Evolutionary conservation across 1,140 invertebrate species (phyloP).

Genomic region (Conus ventricosus): DNA sequence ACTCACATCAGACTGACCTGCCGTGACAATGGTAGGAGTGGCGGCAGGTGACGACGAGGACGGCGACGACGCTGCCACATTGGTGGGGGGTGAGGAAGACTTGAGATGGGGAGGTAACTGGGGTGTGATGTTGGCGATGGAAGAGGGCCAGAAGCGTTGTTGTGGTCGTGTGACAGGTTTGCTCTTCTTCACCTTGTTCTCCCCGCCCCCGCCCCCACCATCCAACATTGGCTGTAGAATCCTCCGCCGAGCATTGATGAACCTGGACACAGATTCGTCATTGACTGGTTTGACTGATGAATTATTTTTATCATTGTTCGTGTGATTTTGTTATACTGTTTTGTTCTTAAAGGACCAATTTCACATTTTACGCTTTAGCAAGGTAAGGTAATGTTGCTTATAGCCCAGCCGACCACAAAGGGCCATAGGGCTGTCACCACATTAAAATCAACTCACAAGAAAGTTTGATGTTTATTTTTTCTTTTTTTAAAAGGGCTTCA

Average conservation of each 20-base stretch:
- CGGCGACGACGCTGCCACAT: not conserved
- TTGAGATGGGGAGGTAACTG: conserved; percentile 51
- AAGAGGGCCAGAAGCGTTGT: conserved; percentile 79
- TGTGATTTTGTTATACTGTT: too few species aligned
- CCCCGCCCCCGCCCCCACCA: conserved; percentile 58
- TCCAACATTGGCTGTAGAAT: conserved; percentile 90
- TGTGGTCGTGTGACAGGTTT: conserved; percentile 74
- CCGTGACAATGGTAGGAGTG: not conserved
- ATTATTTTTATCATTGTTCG: too few species aligned
- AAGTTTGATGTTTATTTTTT: too few species aligned
- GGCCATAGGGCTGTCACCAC: too few species aligned
- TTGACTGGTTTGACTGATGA: too few species aligned
- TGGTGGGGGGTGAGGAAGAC: not conserved
- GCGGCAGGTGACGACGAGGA: not conserved
- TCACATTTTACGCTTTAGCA: too few species aligned
- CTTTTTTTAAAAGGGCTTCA: too few species aligned
- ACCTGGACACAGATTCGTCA: conserved; percentile 82
- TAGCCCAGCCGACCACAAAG: too few species aligned
- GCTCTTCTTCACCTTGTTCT: conserved; percentile 70
- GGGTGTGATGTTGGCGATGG: conserved; percentile 76
- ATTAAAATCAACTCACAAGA: too few species aligned
- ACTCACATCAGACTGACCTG: not conserved
- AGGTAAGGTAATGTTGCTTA: too few species aligned
- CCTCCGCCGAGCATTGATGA: conserved; percentile 93
- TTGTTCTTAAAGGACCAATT: too few species aligned